These are phyloP conservation scores for Papilio aristodemus DNA, from an alignment of 1,140 invertebrate species.

Conservation along the genomic window DNA sequence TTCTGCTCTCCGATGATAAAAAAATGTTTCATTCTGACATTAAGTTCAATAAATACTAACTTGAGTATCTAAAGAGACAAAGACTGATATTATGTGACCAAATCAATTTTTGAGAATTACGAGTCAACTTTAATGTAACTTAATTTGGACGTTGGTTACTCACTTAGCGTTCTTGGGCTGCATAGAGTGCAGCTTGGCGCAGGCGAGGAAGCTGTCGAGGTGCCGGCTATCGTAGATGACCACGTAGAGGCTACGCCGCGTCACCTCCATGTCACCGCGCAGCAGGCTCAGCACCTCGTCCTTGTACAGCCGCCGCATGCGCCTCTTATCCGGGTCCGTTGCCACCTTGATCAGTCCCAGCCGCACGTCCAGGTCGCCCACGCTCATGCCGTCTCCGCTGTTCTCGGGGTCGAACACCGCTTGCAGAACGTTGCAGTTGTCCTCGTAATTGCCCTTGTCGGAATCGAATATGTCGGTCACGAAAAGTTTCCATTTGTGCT, in stretches of 20 bases:
- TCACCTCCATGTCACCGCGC: conserved; percentile 85
- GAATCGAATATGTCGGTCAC: conserved; percentile 93
- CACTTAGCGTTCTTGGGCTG: conserved; percentile 86
- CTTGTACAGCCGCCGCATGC: conserved; percentile 83
- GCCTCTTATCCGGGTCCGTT: conserved; percentile 78
- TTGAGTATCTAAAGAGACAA: no score
- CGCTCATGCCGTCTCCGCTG: conserved; percentile 83
- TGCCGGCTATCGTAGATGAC: conserved; percentile 92
- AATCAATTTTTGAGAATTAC: no score
- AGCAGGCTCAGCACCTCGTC: conserved; percentile 85
- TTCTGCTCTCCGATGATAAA: no score
- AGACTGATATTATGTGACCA: no score
- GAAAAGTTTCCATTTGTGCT: conserved; percentile 94
- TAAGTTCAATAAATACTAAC: no score
- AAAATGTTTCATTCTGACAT: no score
- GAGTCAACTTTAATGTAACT: no score
- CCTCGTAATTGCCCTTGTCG: conserved; percentile 85
- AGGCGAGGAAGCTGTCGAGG: conserved; percentile 89
- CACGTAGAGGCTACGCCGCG: conserved; percentile 88
- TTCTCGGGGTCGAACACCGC: conserved; percentile 91
- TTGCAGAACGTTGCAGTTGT: conserved; percentile 91
- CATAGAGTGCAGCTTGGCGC: conserved; percentile 88
- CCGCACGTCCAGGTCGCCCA: conserved; percentile 90
- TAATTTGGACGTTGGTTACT: conserved; percentile 55
- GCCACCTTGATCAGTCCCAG: conserved; percentile 88